Evolutionary conservation across 1,140 invertebrate species (phyloP), one percentile per base, ranked within the genome.

Genomic region (Laupala kohalensis): DNA sequence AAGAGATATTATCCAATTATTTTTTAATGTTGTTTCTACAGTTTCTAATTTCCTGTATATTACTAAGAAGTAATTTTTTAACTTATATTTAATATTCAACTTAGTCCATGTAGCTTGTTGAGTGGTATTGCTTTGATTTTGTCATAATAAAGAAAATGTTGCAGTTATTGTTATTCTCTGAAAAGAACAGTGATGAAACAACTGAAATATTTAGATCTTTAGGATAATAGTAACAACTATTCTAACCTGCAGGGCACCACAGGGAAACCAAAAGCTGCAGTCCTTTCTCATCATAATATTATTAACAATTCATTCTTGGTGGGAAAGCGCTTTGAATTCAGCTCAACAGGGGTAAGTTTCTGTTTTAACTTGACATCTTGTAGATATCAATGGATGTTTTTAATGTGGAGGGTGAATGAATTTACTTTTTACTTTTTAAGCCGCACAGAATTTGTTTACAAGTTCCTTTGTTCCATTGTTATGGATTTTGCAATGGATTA

Each of bases 401-500:
- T n/a, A n/a, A n/a, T n/a, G n/a, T n/a, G n/a, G n/a, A n/a, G n/a
- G n/a, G n/a, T n/a, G n/a, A n/a, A n/a, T n/a, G n/a, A n/a, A n/a
- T n/a, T n/a, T n/a, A n/a, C 19, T 62, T 12, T 62, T 19, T 12
- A 12, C 19, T 67, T 66, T 73, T 74, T 69, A 25, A 77, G 77
- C 65, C 70, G 25, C 77, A 80, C 25, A 75, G 78, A 12, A 80
- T 93, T 64, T 95, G 93, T 77, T 76, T 90, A 0, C 89, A 95
- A 79, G 92, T 94, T 1, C 96, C 96, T 0, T 83, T 97, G 19
- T 99, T 97, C 78, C 97, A 99, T 78, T 94, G 90, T 19, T 95
- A 92, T 78, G 96, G 94, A 0, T 88, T 90, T 30, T 84, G 92
- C 0, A 82, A 90, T 63, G 93, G 90, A 0, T 80, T 89, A 69